These are phyloP conservation scores for Hypocryptadius cinnamomeus DNA, from an alignment of 2,113 vertebrate genomes.

Conservation along the genomic window DNA sequence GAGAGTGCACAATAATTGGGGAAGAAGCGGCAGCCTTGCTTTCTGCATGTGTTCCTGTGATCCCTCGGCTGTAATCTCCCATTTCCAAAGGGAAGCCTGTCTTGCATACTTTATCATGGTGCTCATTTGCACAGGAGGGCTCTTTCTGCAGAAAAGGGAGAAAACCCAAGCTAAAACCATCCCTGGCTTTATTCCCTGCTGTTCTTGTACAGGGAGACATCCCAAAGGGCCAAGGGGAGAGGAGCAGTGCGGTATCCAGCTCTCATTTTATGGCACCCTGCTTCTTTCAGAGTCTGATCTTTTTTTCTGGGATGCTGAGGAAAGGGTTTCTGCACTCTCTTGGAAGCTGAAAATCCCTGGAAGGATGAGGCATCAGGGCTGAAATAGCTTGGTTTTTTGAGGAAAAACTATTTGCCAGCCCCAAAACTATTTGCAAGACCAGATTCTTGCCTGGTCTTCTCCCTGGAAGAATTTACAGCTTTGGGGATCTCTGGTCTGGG, in stretches of 20 bases:
- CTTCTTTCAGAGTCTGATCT: neutral
- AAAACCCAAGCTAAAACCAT: neutral
- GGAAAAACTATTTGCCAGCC: neutral
- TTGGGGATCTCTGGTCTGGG: neutral
- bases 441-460: neutral
- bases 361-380: neutral
- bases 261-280: neutral
- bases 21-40: constrained; percentile 44
- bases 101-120: constrained; percentile 46
- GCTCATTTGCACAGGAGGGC: neutral
- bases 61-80: constrained; percentile 53
- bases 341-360: neutral
- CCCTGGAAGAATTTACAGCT: neutral
- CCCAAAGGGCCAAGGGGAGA: neutral
- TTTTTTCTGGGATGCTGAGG: neutral
- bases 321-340: neutral
- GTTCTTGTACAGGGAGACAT: neutral
- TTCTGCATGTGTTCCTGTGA: constrained; percentile 36
- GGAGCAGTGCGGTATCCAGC: neutral
- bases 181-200: neutral
- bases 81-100: constrained; percentile 59
- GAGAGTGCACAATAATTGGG: constrained; percentile 68
- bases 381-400: neutral
- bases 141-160: neutral
- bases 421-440: neutral